Evolutionary conservation across 2,113 vertebrate genomes (phyloP).

Genomic region (Anser brachyrhynchus): DNA sequence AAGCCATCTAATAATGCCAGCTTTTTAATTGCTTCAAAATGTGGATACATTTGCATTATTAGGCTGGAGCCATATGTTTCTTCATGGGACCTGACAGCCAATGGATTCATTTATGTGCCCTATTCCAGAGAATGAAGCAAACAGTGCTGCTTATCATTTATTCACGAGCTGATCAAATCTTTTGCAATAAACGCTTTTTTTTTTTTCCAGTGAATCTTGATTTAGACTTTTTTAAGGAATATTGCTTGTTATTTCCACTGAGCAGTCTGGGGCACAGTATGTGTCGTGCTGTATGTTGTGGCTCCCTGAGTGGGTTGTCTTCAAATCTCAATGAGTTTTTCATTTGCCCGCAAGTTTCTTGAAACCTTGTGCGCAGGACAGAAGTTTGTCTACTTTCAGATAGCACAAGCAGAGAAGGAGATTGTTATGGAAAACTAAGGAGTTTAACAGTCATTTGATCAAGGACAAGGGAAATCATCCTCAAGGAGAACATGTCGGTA

Average conservation of each 20-base stretch:
- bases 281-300: not conserved
- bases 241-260: not conserved
- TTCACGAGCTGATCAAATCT: not conserved
- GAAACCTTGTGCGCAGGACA: not conserved
- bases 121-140: not conserved
- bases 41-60: not conserved
- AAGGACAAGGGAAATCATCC: not conserved
- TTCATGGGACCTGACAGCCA: not conserved
- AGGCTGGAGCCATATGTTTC: not conserved
- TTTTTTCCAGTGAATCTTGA: not conserved
- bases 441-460: not conserved
- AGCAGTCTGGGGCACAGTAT: not conserved
- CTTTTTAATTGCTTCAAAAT: not conserved
- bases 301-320: not conserved
- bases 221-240: not conserved
- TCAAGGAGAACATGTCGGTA: not conserved
- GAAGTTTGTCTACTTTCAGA: not conserved
- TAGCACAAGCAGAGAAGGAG: not conserved
- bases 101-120: not conserved
- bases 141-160: not conserved
- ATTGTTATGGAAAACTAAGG: not conserved
- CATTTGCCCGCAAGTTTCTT: slow-evolving; percentile 4
- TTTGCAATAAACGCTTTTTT: not conserved
- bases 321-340: slow-evolving; percentile 28
- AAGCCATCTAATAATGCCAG: not conserved